These are phyloP conservation scores for Myotis findleyi DNA, from an alignment of 2,797 vertebrate genomes.

Conservation along the genomic window DNA sequence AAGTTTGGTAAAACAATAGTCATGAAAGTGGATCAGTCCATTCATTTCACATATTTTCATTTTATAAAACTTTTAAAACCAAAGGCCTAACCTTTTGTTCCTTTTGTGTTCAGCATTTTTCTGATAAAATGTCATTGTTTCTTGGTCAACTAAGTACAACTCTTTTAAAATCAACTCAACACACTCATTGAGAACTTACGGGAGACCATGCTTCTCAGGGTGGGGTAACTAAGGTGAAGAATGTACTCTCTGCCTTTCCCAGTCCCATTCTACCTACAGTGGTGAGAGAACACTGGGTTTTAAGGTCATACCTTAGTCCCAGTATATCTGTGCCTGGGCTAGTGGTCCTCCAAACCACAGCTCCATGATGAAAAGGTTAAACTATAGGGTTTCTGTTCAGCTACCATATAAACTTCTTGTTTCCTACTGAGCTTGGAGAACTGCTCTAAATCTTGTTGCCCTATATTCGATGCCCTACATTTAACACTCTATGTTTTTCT, in stretches of 20 bases:
- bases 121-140: background rate
- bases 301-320: too few relatives aligned
- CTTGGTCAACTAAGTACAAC: background rate
- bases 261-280: background rate
- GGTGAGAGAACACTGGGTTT: background rate
- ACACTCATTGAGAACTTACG: background rate
- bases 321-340: too few relatives aligned
- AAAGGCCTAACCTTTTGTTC: background rate
- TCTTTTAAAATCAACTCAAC: background rate
- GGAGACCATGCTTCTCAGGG: background rate
- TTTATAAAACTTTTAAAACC: background rate
- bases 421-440: background rate
- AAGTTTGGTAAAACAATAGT: constrained; percentile 43
- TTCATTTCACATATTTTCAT: background rate
- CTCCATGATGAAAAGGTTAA: background rate
- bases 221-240: background rate
- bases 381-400: background rate
- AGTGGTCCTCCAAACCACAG: background rate
- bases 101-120: background rate
- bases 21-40: background rate
- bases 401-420: background rate
- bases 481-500: background rate
- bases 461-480: background rate
- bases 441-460: background rate
- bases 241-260: background rate